Base-by-base conservation (phyloP, 2,888 invertebrate genomes). In the Desoria tigrina region DNA sequence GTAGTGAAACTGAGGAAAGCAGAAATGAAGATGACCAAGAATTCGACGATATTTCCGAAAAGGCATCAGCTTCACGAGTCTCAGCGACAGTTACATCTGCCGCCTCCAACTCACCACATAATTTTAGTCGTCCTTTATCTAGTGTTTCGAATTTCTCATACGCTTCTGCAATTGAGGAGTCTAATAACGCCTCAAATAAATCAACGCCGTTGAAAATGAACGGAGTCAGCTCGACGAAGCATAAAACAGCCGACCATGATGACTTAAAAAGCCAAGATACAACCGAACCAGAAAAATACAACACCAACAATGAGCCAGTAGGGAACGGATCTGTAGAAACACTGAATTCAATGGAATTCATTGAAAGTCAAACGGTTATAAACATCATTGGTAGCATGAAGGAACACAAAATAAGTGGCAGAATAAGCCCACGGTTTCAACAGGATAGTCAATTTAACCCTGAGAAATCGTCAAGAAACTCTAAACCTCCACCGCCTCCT, bases 101-200 rank as follows among this genome's bases (percentile, higher is more conserved):
- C 1, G 72, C 69, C 1, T 69, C 72, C 6, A 68, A 69, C 63
- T 72, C 69, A 11, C 69, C 68, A 1, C 61, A 69, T 1, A 69
- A 69, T 56, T 58, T 72, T 16, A 69, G 66, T 32, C 69, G 69
- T 39, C 72, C 72, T 32, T 55, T 72, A 2, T 69, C 69, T 27
- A 69, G 71, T 56, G 66, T 72, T 61, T 72, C 71, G 9, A 72
- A 72, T 49, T 63, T 72, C 45, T 69, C 69, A 7, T 72, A 72
- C 56, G 61, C 63, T 14, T 65, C 65, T 21, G 69, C 71, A 2
- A 60, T 67, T 9, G 66, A 67, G 45, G 71, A 72, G 14, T 60
- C 60, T 9, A 50, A 63, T 37, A 65, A 64, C 24, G 61, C 69
- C 9, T 42, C 68, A 37, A 67, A 69, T 50, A 67, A 69, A n/a